Base-by-base conservation (phyloP, 2,113 vertebrate genomes). In the Neotragus pygmaeus region DNA sequence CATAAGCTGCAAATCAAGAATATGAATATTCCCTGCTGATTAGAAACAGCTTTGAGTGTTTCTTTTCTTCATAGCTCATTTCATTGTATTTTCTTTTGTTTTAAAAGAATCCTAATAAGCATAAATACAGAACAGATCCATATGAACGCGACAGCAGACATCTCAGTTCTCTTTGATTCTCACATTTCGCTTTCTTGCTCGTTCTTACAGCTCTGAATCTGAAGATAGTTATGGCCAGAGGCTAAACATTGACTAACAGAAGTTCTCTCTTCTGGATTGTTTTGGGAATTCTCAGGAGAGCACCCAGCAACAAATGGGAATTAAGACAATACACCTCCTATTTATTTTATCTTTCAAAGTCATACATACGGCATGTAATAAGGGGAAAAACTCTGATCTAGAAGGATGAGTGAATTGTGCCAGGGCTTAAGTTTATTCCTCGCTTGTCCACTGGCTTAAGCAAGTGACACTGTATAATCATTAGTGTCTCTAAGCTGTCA, bases 81-180 rank as follows among this genome's bases (percentile, higher is more conserved):
- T 93, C 39, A 70, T 58, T 94, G 94, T 81, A 53, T 94, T 97
- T 97, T 91, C 30, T 93, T 95, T 97, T 94, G 80, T 97, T 91
- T 93, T 95, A 93, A 94, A 91, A 92, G 93, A 92, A 94, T 90
- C 81, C 16, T 95, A 85, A 94, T 92, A 91, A 82, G 70, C 70
- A 96, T 95, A 82, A 94, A 95, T 91, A 88, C 17, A 87, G 92
- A 97, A 86, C 62, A 75, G 92, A 91, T 97, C 64, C 92, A 36
- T 16, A 83, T 14, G 90, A 93, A 81, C 16, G 47, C 27, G 27
- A 86, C 88, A 94, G 33, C n/a, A 84, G 90, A 96, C 78, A 87
- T 45, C 33, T 21, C 55, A 85, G 23, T 58, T 93, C 80, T 57
- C 77, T 88, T 95, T 97, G 95, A 95, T 95, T 92, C 53, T 92